These are phyloP conservation scores for Pyrrhia umbra DNA, from an alignment of 2,888 invertebrate genomes.

Conservation along the genomic window DNA sequence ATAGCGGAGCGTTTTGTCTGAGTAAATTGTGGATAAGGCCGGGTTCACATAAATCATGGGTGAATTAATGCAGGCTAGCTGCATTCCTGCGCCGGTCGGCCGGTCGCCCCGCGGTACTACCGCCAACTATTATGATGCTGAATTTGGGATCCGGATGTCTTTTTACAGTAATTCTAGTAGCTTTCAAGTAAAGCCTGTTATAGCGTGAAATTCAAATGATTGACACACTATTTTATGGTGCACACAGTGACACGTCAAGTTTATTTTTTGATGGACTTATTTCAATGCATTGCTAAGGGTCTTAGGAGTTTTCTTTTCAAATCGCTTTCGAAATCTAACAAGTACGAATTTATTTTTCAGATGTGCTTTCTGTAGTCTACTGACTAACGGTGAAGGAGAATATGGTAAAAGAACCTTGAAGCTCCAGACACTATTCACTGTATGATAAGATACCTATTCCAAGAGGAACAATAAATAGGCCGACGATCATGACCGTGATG, in stretches of 20 bases:
- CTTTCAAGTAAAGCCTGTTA: not conserved
- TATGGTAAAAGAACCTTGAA: too few species aligned
- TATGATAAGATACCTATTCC: too few species aligned
- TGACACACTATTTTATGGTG: not conserved
- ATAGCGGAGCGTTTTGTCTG: slow-evolving; percentile 60
- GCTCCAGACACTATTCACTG: too few species aligned
- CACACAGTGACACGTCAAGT: slow-evolving; percentile 1
- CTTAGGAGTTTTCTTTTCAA: not conserved
- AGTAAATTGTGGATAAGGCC: slow-evolving; percentile 61
- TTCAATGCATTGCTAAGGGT: too few species aligned
- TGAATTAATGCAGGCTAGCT: slow-evolving; percentile 72
- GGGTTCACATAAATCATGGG: slow-evolving; percentile 67
- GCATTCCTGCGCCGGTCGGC: slow-evolving; percentile 73
- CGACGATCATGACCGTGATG: too few species aligned
- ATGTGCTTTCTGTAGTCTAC: too few species aligned
- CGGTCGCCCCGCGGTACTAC: slow-evolving; percentile 45
- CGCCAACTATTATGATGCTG: slow-evolving; percentile 49
- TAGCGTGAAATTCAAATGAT: slow-evolving; percentile 9
- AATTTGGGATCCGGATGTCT: slow-evolving; percentile 46
- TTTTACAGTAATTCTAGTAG: slow-evolving; percentile 12
- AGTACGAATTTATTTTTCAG: too few species aligned
- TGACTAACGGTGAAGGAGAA: too few species aligned
- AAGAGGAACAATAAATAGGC: too few species aligned
- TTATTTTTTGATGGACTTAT: not conserved
- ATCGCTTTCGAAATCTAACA: too few species aligned